These are phyloP conservation scores for Syrrhaptes paradoxus DNA, from an alignment of 2,113 vertebrate genomes.

Conservation along the genomic window DNA sequence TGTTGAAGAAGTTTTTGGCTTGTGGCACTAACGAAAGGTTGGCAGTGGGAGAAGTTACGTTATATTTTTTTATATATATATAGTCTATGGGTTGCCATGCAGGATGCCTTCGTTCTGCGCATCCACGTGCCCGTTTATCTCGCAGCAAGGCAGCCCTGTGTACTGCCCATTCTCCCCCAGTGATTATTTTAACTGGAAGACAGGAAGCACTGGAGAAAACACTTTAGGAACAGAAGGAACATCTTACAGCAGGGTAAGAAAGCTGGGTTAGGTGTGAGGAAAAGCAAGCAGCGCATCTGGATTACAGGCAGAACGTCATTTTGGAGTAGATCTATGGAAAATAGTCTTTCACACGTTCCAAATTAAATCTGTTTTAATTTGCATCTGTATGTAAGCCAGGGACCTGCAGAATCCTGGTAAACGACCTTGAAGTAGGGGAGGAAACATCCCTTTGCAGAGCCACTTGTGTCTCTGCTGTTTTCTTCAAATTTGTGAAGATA, in stretches of 20 bases:
- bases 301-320: background rate
- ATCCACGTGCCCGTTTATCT: fast-evolving
- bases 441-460: no score
- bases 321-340: background rate
- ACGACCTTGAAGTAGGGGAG: no score
- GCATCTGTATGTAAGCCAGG: no score
- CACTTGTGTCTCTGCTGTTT: no score
- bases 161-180: fast-evolving
- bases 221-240: background rate
- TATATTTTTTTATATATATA: no score
- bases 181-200: background rate
- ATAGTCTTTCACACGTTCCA: background rate
- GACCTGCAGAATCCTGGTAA: no score
- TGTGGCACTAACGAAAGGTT: fast-evolving
- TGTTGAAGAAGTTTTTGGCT: background rate
- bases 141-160: background rate
- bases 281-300: background rate
- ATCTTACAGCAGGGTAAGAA: background rate
- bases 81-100: background rate
- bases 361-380: background rate
- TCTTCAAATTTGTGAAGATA: background rate
- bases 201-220: background rate
- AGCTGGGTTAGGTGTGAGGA: background rate
- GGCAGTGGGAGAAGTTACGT: fast-evolving
- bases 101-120: fast-evolving